Base-by-base conservation (phyloP, 2,113 vertebrate genomes). In the Gadus macrocephalus region DNA sequence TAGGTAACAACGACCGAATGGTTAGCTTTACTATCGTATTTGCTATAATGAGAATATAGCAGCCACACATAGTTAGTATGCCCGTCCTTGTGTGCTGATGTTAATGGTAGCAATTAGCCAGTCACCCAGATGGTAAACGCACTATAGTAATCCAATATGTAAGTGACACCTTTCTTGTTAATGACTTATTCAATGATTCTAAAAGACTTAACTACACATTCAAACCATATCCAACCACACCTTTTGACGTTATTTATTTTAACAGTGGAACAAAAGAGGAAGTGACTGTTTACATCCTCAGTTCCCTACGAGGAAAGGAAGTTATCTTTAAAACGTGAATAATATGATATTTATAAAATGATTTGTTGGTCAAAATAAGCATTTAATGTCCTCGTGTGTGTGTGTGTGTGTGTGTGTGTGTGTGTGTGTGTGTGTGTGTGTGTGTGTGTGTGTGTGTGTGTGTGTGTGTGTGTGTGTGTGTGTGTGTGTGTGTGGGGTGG, bases 61-160 rank as follows among this genome's bases (percentile, higher is more conserved):
- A 25, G 25, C 16, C 53, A 15, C 16, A 16, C 53, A 55, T 16
- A 16, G 53, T 16, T 55, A 16, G 3, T 17, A 14, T 58, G 15
- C 16, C 9, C 16, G 4, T n/a, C 15, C 5, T 6, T 56, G n/a
- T 74, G 20, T 16, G 16, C 53, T 11, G 20, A 19, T 31, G 59
- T 64, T 4, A 15, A 25, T 22, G 38, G 17, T 42, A 17, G 15
- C 59, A 5, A 60, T 31, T 63, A 62, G 9, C 60, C 69, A 60
- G 68, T 67, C 72, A 78, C 78, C 85, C 89, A 91, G 90, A 74
- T 92, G 88, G 84, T 77, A 62, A 81, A 79, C 78, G 72, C 73
- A 67, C 70, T 66, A 69, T 55, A 28, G 87, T 87, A 91, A 89
- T 82, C 61, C 75, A 83, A 91, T 85, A 89, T 62, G 89, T 82